These are phyloP conservation scores for Schizaphis graminum DNA, from an alignment of 2,888 invertebrate genomes.

Conservation along the genomic window DNA sequence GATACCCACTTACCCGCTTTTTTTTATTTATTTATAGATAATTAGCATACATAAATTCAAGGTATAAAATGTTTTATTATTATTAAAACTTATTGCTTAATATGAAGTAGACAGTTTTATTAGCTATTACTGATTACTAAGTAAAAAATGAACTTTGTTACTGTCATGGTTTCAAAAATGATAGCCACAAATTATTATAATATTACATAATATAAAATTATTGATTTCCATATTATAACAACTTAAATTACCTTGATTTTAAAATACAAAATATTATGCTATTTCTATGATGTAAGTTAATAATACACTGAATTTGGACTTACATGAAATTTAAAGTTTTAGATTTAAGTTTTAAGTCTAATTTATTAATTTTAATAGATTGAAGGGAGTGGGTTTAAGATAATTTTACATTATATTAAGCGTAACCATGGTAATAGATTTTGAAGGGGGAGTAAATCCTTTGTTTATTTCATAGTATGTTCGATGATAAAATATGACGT, in stretches of 20 bases:
- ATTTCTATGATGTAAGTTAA: not conserved
- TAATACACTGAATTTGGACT: not conserved
- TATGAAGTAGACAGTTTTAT: not conserved
- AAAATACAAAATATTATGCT: not conserved
- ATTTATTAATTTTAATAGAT: conserved; percentile 14
- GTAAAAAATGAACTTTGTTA: not conserved
- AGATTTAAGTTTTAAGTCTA: not conserved
- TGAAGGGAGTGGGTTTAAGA: not conserved
- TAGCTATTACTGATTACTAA: not conserved
- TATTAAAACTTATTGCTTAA: not conserved
- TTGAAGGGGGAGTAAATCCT: not conserved
- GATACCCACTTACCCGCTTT: no score
- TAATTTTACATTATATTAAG: not conserved
- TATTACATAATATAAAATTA: not conserved
- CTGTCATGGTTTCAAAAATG: not conserved
- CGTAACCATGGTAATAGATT: conserved; percentile 29
- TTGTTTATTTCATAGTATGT: not conserved
- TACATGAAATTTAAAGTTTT: not conserved
- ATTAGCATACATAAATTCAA: not conserved
- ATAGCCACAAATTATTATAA: not conserved
- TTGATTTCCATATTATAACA: not conserved
- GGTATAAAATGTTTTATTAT: not conserved
- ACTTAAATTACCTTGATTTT: not conserved
- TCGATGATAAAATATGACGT: not conserved
- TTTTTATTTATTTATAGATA: not conserved